Percentiles rank a stretch among this genome's conserved stretches.
These are phyloP conservation scores for Porites evermanni DNA, from an alignment of 92 coral and sea anemone genomes.

Conservation along the genomic window DNA sequence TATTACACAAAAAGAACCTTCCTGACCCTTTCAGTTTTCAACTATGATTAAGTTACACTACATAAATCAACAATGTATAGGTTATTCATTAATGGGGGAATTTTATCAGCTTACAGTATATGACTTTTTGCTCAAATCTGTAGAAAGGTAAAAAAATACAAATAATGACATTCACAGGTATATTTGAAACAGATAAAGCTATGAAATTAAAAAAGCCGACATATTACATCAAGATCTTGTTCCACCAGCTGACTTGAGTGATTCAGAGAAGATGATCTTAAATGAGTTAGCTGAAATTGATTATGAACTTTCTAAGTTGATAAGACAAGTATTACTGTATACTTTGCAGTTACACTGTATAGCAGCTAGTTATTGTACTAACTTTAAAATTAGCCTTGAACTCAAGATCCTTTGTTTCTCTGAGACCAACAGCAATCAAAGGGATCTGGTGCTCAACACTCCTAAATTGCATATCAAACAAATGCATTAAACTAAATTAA, in stretches of 20 bases:
- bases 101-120: no score
- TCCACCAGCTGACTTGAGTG: no score
- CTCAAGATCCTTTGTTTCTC: constrained; percentile 81
- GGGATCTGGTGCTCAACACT: constrained; percentile 85
- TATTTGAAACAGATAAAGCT: no score
- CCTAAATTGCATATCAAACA: constrained; percentile 28
- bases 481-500: not conserved
- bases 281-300: no score
- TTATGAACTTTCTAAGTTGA: no score
- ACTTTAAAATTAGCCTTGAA: constrained; percentile 73
- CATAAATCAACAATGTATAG: not conserved
- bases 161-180: not conserved
- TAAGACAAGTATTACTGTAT: no score
- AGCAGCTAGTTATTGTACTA: not conserved
- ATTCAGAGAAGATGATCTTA: no score
- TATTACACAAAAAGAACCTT: no score
- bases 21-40: not conserved
- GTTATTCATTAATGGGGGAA: not conserved
- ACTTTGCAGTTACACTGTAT: no score
- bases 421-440: constrained; percentile 83
- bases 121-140: not conserved
- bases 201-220: no score
- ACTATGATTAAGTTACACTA: not conserved
- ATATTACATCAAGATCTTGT: no score
- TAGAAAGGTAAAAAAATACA: not conserved